A percentile compares a stretch with the other conserved stretches of the same genome.
These are phyloP conservation scores for Drosophila albomicans DNA, from an alignment of 1,140 invertebrate species.

Conservation along the genomic window DNA sequence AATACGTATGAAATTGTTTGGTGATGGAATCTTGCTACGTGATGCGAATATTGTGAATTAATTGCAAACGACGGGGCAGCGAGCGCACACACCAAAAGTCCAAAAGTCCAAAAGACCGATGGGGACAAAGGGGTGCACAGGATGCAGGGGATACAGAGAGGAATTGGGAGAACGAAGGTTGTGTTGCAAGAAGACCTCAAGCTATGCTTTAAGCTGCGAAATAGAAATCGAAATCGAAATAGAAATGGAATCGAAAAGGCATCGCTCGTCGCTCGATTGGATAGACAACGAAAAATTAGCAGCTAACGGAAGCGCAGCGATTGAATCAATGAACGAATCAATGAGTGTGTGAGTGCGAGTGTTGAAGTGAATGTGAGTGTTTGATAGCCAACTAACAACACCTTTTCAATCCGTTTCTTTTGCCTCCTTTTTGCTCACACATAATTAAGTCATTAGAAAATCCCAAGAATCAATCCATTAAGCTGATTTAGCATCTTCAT, in stretches of 20 bases:
- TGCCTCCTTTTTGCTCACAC: not conserved
- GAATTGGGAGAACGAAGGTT: too few relatives aligned
- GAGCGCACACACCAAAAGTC: not conserved
- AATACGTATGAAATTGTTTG: constrained; percentile 83
- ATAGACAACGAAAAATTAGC: constrained; percentile 63
- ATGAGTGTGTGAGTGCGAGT: not conserved
- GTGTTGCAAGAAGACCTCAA: not conserved
- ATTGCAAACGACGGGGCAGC: constrained; percentile 63
- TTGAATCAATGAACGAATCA: constrained; percentile 51
- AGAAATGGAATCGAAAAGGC: not conserved
- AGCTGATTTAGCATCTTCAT: not conserved
- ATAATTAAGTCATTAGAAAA: not conserved
- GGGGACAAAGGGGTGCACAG: not conserved
- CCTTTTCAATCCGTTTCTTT: not conserved
- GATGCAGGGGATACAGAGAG: not conserved
- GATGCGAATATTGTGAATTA: constrained; percentile 78
- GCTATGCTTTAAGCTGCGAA: constrained; percentile 27
- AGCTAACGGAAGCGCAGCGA: constrained; percentile 44
- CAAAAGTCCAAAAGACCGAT: not conserved
- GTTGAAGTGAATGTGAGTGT: too few relatives aligned
- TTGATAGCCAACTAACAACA: not conserved
- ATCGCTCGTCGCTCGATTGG: constrained; percentile 18
- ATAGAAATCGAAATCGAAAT: too few relatives aligned
- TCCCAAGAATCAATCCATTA: not conserved
- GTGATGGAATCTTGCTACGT: constrained; percentile 76